Evolutionary conservation across 2,888 invertebrate species (phyloP), one percentile per base, ranked within the genome.

Genomic region (Listrodromus nycthemerus): DNA sequence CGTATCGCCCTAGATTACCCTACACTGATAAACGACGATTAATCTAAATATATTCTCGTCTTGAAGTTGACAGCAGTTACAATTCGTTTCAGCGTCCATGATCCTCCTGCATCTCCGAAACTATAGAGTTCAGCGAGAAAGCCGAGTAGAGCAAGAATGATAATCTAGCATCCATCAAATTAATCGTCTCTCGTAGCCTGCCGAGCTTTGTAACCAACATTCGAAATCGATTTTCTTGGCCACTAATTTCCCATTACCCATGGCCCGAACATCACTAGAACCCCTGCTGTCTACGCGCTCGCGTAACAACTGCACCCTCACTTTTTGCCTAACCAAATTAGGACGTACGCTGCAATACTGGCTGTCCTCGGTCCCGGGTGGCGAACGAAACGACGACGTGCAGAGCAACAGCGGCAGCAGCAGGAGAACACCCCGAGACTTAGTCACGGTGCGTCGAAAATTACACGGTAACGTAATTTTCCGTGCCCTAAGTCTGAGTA

Each of bases 241-340:
- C 90, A 89, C 90, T 90, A 91, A 91, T 90, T 91, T 90, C 87
- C 88, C 87, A 89, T 90, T 87, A 84, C 50, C 83, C 52, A 66
- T 50, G 79, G 75, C 78, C 79, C 79, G 63, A 83, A 63, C 80
- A 86, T 82, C 61, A 70, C 69, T 74, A 65, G 85, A 88, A 84
- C 88, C 86, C 88, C 89, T 80, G 78, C 79, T 76, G 75, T 81
- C 81, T 81, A 78, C 81, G 81, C 70, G 65, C 77, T 74, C 65
- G 87, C 84, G 83, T 82, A 86, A 83, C 74, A 86, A 88, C 86
- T 86, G 86, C 89, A 88, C 89, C 90, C 90, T 89, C 83, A 88
- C 89, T 89, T 90, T 90, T 90, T 90, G 83, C 87, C 74, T 90
- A 90, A 91, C 90, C 83, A 88, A 90, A 91, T 91, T 91, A 91